Base-by-base conservation (phyloP, 1,140 invertebrate genomes). In the Ooceraea biroi region DNA sequence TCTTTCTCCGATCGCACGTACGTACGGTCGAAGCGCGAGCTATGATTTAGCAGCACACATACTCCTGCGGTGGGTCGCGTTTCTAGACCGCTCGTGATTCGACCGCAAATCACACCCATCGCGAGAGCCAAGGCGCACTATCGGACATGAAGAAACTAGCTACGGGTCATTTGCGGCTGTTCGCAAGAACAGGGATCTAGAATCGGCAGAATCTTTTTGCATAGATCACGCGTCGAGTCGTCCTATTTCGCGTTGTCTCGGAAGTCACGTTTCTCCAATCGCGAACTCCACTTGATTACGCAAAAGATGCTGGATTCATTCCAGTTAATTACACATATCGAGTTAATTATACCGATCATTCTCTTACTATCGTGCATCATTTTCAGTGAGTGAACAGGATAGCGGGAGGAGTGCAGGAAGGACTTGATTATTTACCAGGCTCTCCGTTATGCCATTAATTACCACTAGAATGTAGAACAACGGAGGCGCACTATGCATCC, bases 81-180 rank as follows among this genome's bases (percentile, higher is more conserved):
- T 71, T 82, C 80, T 78, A 41, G n/a, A 50, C 63, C 36, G 44
- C 30, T 83, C 52, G 61, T 55, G 71, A 83, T 76, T 76, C 48
- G 61, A 76, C 65, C 71, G 58, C 72, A 86, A 86, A 84, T 86
- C 57, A 63, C 27, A 77, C 36, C 65, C 36, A 41, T 77, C 68
- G 83, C 57, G 78, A 74, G 44, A 22, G n/a, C 19, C 58, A 27
- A 57, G 52, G 44, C 72, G n/a, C 25, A 30, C 17, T 41, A 3
- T 27, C 58, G 7, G 58, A 50, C 7, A 11, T 7, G 36, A 30
- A 30, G 25, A 41, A 61, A 46, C 72, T 11, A 19, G 25, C 55
- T 19, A 3, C n/a, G 25, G 22, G 50, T 73, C 55, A 14, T 3
- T 19, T 25, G 10, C 17, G 11, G 41, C 12, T 58, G 57, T 58